Evolutionary conservation across 2,113 vertebrate genomes (phyloP).

Genomic region (Cebus imitator): DNA sequence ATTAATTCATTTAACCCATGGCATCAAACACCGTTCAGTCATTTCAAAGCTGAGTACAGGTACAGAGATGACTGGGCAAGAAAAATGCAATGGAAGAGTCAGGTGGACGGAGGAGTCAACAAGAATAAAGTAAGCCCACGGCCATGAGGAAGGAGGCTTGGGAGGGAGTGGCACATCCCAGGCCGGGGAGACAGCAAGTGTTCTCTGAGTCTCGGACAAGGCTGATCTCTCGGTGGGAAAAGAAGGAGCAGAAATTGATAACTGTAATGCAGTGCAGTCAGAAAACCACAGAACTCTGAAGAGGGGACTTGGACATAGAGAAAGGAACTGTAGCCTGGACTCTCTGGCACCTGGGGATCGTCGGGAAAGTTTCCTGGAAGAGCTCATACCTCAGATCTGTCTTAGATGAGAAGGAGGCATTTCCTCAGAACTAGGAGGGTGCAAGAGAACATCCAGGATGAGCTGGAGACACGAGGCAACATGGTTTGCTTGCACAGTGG

Average conservation of each 20-base stretch:
- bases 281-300: too few relatives aligned
- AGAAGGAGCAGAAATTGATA: neutral
- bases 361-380: neutral
- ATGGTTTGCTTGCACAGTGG: too few relatives aligned
- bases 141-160: neutral
- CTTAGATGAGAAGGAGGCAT: too few relatives aligned
- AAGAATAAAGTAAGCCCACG: neutral
- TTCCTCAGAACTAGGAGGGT: neutral
- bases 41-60: neutral
- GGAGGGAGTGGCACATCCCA: too few relatives aligned
- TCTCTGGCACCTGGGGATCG: neutral
- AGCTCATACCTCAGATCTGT: neutral
- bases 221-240: too few relatives aligned
- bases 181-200: neutral
- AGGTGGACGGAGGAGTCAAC: fast-evolving
- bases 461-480: neutral
- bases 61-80: too few relatives aligned
- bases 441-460: too few relatives aligned
- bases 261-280: neutral
- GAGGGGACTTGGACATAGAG: too few relatives aligned
- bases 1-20: neutral
- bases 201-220: too few relatives aligned
- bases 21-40: neutral
- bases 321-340: neutral
- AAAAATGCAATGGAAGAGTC: fast-evolving